Percentiles rank a stretch among this genome's conserved stretches.
Conservation (phyloP, 2,888 invertebrate species). For the Drosophila peninsularis region DNA sequence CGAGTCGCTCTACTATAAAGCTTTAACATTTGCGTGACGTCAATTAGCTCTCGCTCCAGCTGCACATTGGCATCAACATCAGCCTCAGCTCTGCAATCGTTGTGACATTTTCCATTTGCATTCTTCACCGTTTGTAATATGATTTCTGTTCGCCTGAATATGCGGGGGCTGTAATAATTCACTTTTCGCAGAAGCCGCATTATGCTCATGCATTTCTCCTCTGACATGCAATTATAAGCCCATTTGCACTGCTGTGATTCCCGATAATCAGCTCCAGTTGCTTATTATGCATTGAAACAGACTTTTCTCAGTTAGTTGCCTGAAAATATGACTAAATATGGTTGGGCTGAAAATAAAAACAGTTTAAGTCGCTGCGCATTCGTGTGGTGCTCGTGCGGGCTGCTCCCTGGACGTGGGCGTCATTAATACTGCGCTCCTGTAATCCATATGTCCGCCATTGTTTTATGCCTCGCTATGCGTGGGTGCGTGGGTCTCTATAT, state of each 20-base stretch:
- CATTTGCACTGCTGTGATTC: background rate
- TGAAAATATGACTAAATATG: background rate
- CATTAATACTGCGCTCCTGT: background rate
- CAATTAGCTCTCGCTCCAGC: background rate
- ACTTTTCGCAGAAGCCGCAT: background rate
- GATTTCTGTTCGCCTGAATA: background rate
- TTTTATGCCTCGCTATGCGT: background rate
- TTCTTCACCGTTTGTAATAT: background rate
- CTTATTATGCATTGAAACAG: background rate
- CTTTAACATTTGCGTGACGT: background rate
- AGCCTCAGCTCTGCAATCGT: background rate
- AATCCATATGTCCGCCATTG: background rate
- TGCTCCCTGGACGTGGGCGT: conserved; percentile 3
- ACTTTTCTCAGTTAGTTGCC: no score
- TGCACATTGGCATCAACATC: background rate
- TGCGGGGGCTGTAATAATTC: background rate
- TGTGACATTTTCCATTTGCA: background rate
- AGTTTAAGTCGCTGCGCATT: background rate
- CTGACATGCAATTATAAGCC: background rate
- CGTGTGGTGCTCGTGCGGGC: no score
- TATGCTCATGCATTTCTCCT: background rate
- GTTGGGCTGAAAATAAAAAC: background rate
- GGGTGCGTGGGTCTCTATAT: background rate
- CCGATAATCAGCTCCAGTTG: background rate
- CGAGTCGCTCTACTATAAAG: background rate